Percentiles rank a stretch among this genome's conserved stretches.
Conservation (phyloP, 2,888 invertebrate species). For the Hypercompe scribonia region DNA sequence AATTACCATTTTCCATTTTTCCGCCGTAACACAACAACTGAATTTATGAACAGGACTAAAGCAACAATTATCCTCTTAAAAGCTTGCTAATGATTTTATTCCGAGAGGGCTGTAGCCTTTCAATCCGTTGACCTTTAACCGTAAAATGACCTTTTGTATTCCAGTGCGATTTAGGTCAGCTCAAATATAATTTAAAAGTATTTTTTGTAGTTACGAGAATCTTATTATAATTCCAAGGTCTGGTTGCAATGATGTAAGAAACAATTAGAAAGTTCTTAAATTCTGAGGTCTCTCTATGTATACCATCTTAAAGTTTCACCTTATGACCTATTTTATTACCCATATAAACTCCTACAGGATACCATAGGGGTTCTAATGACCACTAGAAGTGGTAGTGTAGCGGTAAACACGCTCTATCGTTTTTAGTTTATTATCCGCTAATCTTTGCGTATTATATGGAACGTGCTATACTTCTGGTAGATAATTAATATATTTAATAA, state of each 20-base stretch:
- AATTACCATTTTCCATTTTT: neutral
- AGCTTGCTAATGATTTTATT: conserved; percentile 28
- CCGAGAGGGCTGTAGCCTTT: conserved; percentile 26
- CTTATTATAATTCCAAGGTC: neutral
- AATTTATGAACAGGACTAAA: conserved; percentile 17
- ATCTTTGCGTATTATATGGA: too few relatives aligned
- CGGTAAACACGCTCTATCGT: neutral
- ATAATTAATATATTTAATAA: too few relatives aligned
- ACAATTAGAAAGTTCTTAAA: too few relatives aligned
- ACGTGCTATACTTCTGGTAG: too few relatives aligned
- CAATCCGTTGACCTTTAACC: conserved; percentile 26
- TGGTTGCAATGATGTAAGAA: neutral
- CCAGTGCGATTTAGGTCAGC: neutral
- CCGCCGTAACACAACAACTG: conserved; percentile 5
- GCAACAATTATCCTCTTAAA: conserved; percentile 20
- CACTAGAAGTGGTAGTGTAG: neutral
- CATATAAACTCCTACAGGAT: neutral
- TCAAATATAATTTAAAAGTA: neutral
- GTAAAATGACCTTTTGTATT: conserved; percentile 20
- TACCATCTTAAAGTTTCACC: too few relatives aligned
- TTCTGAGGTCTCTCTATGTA: too few relatives aligned
- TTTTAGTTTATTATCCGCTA: too few relatives aligned
- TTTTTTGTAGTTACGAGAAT: neutral
- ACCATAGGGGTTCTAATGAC: neutral
- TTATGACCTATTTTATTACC: neutral